Conservation (phyloP, 2,113 vertebrate species). For the Nothobranchius kuhntae region DNA sequence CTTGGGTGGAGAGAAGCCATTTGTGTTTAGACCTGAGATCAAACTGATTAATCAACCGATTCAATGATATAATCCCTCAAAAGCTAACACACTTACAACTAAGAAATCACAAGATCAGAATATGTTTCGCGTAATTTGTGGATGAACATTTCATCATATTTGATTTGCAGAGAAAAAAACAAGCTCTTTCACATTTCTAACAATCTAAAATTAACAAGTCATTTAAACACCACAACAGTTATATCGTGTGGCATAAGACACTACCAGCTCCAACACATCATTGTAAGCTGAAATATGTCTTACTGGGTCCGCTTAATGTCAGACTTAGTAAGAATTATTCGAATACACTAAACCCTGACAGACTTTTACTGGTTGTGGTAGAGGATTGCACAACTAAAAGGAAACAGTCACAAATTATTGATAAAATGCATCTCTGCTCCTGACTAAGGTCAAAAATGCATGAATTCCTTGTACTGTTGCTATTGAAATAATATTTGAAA, state of each 20-base stretch:
- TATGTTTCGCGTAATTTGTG: too few relatives aligned
- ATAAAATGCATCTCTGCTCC: background rate
- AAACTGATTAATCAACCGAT: background rate
- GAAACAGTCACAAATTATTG: slow-evolving; percentile 4
- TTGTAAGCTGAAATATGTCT: slow-evolving; percentile 1
- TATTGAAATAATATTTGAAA: background rate
- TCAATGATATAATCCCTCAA: too few relatives aligned
- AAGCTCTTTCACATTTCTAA: background rate
- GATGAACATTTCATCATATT: too few relatives aligned
- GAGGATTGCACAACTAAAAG: background rate
- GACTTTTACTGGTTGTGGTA: background rate
- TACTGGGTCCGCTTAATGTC: slow-evolving; percentile 22
- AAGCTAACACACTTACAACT: too few relatives aligned
- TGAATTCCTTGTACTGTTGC: background rate
- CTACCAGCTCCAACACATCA: slow-evolving; percentile 3
- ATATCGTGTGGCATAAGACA: background rate
- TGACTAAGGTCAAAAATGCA: background rate
- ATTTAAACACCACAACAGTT: background rate
- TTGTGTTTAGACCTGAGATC: slow-evolving; percentile 5
- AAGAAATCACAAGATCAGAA: too few relatives aligned
- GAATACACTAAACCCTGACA: slow-evolving; percentile 9
- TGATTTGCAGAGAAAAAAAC: too few relatives aligned
- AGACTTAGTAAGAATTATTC: slow-evolving; percentile 22
- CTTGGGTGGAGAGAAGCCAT: slow-evolving; percentile 6
- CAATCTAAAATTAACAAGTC: background rate